Evolutionary conservation across 2,888 invertebrate species (phyloP).

Genomic region (Drosophila demipolita): DNA sequence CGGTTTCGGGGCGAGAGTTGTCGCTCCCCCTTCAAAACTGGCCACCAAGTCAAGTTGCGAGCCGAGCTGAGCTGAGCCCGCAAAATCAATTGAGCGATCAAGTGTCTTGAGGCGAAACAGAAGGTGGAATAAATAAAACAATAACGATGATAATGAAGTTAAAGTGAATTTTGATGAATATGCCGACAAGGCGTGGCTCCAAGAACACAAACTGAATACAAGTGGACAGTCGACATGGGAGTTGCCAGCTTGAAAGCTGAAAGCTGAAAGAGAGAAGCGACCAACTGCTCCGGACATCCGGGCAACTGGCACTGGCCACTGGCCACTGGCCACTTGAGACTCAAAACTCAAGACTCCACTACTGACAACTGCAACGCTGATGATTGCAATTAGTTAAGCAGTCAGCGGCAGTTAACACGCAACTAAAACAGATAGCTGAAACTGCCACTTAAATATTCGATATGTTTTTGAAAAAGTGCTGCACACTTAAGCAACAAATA

Average conservation of each 20-base stretch:
- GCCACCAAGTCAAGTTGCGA: slow-evolving; percentile 33
- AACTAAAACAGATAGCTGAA: slow-evolving; percentile 23
- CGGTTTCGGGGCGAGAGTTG: slow-evolving; percentile 9
- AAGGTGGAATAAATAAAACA: slow-evolving; percentile 85
- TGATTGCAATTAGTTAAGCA: slow-evolving; percentile 40
- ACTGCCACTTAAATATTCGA: slow-evolving; percentile 22
- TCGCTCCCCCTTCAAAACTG: slow-evolving; percentile 17
- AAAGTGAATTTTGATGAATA: slow-evolving; percentile 84
- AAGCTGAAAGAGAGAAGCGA: slow-evolving; percentile 1
- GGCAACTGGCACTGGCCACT: slow-evolving; percentile 40
- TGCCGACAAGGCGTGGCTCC: slow-evolving; percentile 77
- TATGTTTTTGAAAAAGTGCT: background rate
- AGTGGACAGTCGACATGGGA: slow-evolving; percentile 55
- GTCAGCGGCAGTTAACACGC: background rate
- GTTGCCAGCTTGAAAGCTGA: slow-evolving; percentile 30
- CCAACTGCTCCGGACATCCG: slow-evolving; percentile 61
- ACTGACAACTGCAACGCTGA: slow-evolving; percentile 28
- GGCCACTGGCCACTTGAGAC: slow-evolving; percentile 25
- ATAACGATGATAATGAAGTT: slow-evolving; percentile 84
- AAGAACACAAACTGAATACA: slow-evolving; percentile 29
- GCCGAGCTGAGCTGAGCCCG: slow-evolving; percentile 39
- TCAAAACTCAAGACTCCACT: background rate
- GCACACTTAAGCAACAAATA: background rate
- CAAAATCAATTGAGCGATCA: slow-evolving; percentile 84
- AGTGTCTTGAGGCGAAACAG: slow-evolving; percentile 85